phyloP scores from a whole-genome alignment of 2,113 vertebrate genomes.

The Nannobrachium achirus region DNA sequence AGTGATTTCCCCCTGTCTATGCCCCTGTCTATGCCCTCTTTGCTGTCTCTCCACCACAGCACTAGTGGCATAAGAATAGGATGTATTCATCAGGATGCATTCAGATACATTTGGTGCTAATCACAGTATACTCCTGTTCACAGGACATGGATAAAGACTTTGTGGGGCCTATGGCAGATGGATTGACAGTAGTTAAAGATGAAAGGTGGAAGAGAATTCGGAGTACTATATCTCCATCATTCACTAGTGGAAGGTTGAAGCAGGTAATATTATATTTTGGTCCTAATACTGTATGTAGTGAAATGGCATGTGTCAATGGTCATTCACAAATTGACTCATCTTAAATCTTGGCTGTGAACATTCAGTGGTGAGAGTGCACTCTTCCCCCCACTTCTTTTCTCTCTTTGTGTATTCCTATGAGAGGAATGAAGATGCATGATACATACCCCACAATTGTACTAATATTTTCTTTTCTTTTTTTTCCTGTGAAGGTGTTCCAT shows the following conservation, averaged over 20 bases:
- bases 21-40: neutral
- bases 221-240: constrained; percentile 74
- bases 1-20: neutral
- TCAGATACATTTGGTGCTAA: too few relatives aligned
- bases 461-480: neutral
- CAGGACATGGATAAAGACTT: constrained; percentile 10
- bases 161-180: constrained; percentile 59
- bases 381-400: too few relatives aligned
- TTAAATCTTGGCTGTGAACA: neutral
- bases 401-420: neutral
- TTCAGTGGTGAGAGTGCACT: neutral
- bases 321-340: too few relatives aligned
- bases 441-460: too few relatives aligned
- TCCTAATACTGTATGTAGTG: neutral
- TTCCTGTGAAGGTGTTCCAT: constrained; percentile 62
- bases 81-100: too few relatives aligned
- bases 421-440: too few relatives aligned
- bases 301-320: neutral
- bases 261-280: constrained; percentile 55
- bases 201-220: constrained; percentile 80
- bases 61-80: too few relatives aligned
- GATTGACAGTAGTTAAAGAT: constrained; percentile 66
- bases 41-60: neutral
- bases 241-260: constrained; percentile 80
- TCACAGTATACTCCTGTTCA: neutral